These are phyloP conservation scores for Cerastis rubricosa DNA, from an alignment of 2,888 invertebrate genomes.

Conservation along the genomic window DNA sequence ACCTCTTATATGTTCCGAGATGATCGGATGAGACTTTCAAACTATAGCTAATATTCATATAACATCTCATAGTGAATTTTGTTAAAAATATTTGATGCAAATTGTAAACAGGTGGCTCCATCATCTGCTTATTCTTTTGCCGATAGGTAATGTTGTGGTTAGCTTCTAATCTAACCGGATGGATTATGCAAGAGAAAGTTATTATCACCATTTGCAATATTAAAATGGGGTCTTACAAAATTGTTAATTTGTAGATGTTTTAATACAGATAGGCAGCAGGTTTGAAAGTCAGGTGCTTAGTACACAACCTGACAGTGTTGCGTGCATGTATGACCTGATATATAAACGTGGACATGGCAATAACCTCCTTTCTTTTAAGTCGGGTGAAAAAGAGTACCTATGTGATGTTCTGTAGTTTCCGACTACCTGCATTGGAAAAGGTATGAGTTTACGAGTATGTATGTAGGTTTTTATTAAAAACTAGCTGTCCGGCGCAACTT, in stretches of 20 bases:
- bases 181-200: background rate
- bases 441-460: background rate
- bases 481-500: no score
- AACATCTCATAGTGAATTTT: slow-evolving; percentile 6
- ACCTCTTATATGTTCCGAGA: background rate
- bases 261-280: background rate
- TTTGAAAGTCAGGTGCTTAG: background rate
- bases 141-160: background rate
- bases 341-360: background rate
- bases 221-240: background rate
- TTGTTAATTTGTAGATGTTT: background rate
- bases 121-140: background rate
- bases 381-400: background rate
- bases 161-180: background rate
- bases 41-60: background rate
- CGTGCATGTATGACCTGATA: background rate
- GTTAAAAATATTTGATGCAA: background rate
- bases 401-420: background rate
- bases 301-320: background rate
- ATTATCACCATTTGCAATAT: background rate
- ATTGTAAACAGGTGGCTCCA: background rate
- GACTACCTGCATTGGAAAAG: background rate
- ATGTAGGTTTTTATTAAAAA: background rate
- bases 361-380: background rate
- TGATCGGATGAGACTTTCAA: slow-evolving; percentile 30